These are phyloP conservation scores for Trididemnum nubilum DNA, from an alignment of 23 tunicate genomes.

Conservation along the genomic window DNA sequence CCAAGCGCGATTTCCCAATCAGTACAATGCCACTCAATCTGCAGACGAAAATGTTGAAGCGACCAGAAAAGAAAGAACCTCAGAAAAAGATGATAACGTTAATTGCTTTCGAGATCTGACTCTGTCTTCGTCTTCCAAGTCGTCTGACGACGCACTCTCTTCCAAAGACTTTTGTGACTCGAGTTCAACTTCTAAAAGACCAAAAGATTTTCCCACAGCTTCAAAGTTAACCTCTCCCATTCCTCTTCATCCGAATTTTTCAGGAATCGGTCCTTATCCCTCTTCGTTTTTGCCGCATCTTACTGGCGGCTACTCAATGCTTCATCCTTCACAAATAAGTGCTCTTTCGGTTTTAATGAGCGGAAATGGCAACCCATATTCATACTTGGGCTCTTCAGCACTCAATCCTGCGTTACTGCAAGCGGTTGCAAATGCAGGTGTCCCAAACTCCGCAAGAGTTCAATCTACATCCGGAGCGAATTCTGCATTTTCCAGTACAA, in stretches of 20 bases:
- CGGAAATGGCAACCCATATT: constrained; percentile 44
- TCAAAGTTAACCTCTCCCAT: constrained; percentile 76
- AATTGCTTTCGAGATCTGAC: background rate
- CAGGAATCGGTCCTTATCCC: constrained; percentile 58
- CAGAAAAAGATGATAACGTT: background rate
- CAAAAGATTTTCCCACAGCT: constrained; percentile 16
- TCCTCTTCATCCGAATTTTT: constrained; percentile 62
- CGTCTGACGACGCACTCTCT: constrained; percentile 3
- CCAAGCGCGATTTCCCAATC: background rate
- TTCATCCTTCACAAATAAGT: constrained; percentile 72
- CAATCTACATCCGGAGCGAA: constrained; percentile 29
- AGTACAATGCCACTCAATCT: background rate
- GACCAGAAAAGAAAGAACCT: background rate
- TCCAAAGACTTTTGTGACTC: constrained; percentile 6
- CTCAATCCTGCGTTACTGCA: constrained; percentile 79
- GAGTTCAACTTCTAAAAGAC: background rate
- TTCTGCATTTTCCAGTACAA: background rate
- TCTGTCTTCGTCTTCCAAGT: constrained; percentile 12
- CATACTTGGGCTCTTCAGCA: constrained; percentile 37
- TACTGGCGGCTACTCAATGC: constrained; percentile 67
- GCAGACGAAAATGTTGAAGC: background rate
- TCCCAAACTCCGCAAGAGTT: constrained; percentile 37
- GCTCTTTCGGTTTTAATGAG: constrained; percentile 76
- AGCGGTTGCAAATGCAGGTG: constrained; percentile 71
- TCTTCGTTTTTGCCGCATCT: constrained; percentile 66